A percentile compares a stretch with the other conserved stretches of the same genome.
Evolutionary conservation across 2,888 invertebrate species (phyloP).

Genomic region (Folsomia candida): DNA sequence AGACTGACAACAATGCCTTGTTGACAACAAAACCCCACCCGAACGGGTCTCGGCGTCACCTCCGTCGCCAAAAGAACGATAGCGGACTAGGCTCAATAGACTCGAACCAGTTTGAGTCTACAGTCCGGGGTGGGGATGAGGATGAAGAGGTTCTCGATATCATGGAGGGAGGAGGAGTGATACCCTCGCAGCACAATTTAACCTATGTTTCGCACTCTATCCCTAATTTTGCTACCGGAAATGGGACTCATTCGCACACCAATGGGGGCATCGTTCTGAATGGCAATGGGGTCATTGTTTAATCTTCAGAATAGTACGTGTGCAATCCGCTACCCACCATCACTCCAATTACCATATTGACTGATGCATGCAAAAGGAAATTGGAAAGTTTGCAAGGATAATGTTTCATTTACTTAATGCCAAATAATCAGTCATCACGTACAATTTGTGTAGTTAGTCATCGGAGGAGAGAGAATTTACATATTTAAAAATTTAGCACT

Average conservation of each 20-base stretch:
- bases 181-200: slow-evolving; percentile 2
- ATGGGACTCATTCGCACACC: not conserved
- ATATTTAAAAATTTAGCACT: too few species aligned
- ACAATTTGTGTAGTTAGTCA: too few species aligned
- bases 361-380: too few species aligned
- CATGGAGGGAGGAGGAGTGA: not conserved
- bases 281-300: not conserved
- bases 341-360: too few species aligned
- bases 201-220: slow-evolving; percentile 3
- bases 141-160: not conserved
- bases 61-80: slow-evolving; percentile 43
- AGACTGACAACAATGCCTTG: slow-evolving; percentile 9
- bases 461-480: too few species aligned
- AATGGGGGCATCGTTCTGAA: too few species aligned
- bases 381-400: too few species aligned
- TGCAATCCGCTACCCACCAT: too few species aligned
- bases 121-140: not conserved
- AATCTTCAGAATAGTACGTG: too few species aligned
- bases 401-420: too few species aligned
- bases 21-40: not conserved
- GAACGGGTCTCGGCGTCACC: not conserved
- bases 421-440: too few species aligned
- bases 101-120: slow-evolving; percentile 31
- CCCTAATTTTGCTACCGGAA: slow-evolving; percentile 6
- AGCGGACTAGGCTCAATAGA: slow-evolving; percentile 49